Evolutionary conservation across 2,888 invertebrate genomes (phyloP).

Genomic region (Cephonodes hylas): DNA sequence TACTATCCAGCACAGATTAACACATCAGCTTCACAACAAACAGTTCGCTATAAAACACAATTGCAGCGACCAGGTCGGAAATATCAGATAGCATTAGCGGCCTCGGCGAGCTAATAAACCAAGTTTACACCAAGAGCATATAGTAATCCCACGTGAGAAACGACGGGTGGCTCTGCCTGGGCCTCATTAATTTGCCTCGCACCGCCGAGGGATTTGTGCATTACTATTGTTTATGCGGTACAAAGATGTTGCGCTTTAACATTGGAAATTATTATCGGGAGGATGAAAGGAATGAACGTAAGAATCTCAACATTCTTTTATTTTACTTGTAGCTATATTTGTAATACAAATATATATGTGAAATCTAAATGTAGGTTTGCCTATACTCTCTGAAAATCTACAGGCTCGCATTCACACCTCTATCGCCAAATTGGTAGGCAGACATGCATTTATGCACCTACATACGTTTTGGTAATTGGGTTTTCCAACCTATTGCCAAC

Average conservation of each 20-base stretch:
- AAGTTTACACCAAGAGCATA: constrained; percentile 43
- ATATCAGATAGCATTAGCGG: constrained; percentile 15
- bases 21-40: not conserved
- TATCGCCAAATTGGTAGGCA: too few species aligned
- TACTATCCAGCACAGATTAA: too few species aligned
- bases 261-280: not conserved
- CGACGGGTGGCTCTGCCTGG: constrained; percentile 42
- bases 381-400: too few species aligned
- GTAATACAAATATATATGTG: too few species aligned
- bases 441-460: too few species aligned
- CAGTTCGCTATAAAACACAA: not conserved
- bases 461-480: too few species aligned
- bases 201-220: constrained; percentile 59
- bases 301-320: too few species aligned
- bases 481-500: too few species aligned
- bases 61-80: not conserved
- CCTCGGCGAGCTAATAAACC: constrained; percentile 36
- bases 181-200: constrained; percentile 56
- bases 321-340: too few species aligned
- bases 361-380: too few species aligned
- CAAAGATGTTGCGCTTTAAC: constrained; percentile 35
- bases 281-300: not conserved
- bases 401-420: too few species aligned
- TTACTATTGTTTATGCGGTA: constrained; percentile 66
- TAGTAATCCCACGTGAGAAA: constrained; percentile 51